Evolutionary conservation across 2,113 vertebrate genomes (phyloP).

Genomic region (Dunckerocampus dactyliophorus): DNA sequence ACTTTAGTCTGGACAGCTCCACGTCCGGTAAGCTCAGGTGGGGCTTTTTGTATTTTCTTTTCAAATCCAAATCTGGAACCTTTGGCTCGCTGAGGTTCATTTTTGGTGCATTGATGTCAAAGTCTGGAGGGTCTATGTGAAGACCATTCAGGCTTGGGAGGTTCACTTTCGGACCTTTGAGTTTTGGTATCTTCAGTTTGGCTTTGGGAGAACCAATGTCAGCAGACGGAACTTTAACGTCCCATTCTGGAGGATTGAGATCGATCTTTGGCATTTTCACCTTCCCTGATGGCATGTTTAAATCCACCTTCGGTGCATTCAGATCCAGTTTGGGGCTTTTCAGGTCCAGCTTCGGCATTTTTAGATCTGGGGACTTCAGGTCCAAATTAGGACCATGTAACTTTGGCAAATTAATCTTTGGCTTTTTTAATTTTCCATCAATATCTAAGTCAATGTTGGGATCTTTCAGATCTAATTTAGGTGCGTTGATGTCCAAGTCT

Average conservation of each 20-base stretch:
- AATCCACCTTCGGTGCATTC: constrained; percentile 32
- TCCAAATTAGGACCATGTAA: constrained; percentile 18
- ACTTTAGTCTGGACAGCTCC: background rate
- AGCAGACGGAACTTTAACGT: constrained; percentile 29
- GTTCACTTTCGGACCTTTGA: constrained; percentile 54
- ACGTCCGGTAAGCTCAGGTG: constrained; percentile 38
- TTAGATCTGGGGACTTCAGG: constrained; percentile 25
- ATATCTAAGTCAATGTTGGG: constrained; percentile 31
- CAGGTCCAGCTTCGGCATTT: constrained; percentile 26
- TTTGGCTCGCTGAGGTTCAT: constrained; percentile 35
- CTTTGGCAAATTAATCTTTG: constrained; percentile 31
- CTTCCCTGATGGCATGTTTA: constrained; percentile 26
- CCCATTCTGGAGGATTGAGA: constrained; percentile 33
- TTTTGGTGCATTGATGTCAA: constrained; percentile 37
- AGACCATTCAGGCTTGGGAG: constrained; percentile 27
- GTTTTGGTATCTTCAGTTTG: constrained; percentile 50
- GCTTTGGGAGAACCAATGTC: constrained; percentile 36
- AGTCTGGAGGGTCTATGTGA: constrained; percentile 32
- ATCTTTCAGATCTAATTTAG: constrained; percentile 39
- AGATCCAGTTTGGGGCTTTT: constrained; percentile 29
- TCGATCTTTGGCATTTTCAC: constrained; percentile 31
- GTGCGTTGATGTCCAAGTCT: constrained; percentile 28
- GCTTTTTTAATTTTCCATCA: constrained; percentile 46
- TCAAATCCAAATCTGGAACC: constrained; percentile 33
- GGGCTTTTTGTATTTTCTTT: constrained; percentile 15